Conservation (phyloP, 2,113 vertebrate genomes). For the Bungarus multicinctus region DNA sequence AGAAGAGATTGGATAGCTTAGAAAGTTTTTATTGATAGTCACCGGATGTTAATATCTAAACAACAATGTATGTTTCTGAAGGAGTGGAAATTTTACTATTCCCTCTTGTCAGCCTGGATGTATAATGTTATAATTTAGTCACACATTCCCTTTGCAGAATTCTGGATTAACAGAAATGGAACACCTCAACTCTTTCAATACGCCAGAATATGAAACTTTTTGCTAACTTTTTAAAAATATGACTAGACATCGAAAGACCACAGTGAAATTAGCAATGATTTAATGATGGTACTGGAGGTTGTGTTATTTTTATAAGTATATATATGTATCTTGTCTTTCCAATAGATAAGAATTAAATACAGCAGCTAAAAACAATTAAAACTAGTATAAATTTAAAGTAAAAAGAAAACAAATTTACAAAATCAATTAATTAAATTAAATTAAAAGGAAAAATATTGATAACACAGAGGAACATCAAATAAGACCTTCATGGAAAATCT, state of each 20-base stretch:
- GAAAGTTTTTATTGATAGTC: neutral
- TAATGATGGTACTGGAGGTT: neutral
- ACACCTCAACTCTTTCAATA: neutral
- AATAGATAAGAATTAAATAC: neutral
- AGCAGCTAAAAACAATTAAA: neutral
- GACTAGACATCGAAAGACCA: neutral
- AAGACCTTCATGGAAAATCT: neutral
- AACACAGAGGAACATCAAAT: neutral
- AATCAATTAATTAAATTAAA: neutral
- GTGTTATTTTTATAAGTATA: neutral
- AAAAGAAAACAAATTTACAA: neutral
- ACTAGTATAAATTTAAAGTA: neutral
- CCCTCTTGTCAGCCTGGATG: neutral
- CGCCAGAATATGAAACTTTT: neutral
- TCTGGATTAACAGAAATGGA: neutral
- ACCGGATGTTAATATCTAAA: neutral
- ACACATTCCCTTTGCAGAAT: neutral
- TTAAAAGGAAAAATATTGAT: neutral
- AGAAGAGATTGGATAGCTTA: neutral
- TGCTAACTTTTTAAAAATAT: neutral
- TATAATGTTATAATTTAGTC: neutral
- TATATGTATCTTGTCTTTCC: neutral
- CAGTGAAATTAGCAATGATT: neutral
- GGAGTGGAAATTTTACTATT: neutral
- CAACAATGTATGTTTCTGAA: neutral